Percentiles rank a stretch among this genome's conserved stretches.
Conservation (phyloP, 2,888 invertebrate species). For the Drosophila tanythrix region DNA sequence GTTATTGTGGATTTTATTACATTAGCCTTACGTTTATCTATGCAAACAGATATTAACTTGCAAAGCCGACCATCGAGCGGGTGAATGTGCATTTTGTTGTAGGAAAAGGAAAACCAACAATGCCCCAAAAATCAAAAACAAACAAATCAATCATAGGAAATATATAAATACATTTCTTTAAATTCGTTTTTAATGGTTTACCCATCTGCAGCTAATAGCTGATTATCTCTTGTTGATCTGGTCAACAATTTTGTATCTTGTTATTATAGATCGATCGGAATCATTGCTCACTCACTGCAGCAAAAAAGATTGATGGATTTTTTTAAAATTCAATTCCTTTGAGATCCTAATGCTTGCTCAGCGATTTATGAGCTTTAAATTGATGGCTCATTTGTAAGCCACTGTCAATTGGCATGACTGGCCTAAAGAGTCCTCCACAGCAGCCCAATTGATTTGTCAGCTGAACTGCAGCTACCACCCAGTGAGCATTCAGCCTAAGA, state of each 20-base stretch:
- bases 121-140: background rate
- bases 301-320: slow-evolving; percentile 55
- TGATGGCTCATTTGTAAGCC: slow-evolving; percentile 63
- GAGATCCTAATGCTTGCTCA: slow-evolving; percentile 15
- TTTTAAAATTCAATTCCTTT: slow-evolving; percentile 4
- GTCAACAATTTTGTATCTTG: background rate
- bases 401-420: slow-evolving; percentile 53
- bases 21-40: background rate
- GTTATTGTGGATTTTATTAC: slow-evolving; percentile 10
- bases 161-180: background rate
- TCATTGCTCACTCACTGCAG: slow-evolving; percentile 2
- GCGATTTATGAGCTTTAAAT: slow-evolving; percentile 66
- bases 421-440: slow-evolving; percentile 28
- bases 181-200: background rate
- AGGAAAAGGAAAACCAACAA: background rate
- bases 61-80: background rate
- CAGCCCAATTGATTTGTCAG: slow-evolving; percentile 70
- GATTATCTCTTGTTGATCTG: slow-evolving; percentile 7
- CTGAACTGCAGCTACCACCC: slow-evolving; percentile 42
- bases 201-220: background rate
- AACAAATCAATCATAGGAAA: background rate
- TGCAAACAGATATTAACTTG: background rate
- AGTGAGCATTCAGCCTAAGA: slow-evolving; percentile 27
- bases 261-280: slow-evolving; percentile 19
- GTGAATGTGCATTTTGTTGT: background rate